Conservation (phyloP, 2,113 vertebrate species). For the Ochotona princeps region DNA sequence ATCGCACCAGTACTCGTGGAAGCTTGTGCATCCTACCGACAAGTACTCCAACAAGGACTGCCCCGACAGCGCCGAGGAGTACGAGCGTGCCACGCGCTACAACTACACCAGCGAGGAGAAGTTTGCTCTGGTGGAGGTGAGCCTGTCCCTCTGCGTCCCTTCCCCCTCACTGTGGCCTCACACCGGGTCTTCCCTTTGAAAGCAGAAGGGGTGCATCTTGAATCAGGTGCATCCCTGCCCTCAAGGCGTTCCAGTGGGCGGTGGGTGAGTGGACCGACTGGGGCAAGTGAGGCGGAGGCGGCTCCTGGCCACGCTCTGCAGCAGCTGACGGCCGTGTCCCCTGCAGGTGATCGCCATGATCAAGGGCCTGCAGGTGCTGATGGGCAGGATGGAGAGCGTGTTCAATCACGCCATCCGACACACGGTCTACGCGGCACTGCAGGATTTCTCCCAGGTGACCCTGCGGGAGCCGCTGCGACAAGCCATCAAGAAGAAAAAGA, state of each 20-base stretch:
- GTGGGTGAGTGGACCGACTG: not conserved
- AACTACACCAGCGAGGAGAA: constrained; percentile 95
- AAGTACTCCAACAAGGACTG: constrained; percentile 96
- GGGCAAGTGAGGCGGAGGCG: too few species aligned
- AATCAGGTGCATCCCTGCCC: not conserved
- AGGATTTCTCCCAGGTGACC: constrained; percentile 92
- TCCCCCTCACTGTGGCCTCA: fast-evolving
- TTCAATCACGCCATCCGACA: constrained; percentile 94
- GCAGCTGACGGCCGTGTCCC: not conserved
- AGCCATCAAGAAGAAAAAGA: constrained; percentile 95
- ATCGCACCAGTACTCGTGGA: constrained; percentile 91
- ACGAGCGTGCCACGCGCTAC: constrained; percentile 93
- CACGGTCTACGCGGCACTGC: constrained; percentile 92
- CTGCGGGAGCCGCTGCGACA: constrained; percentile 92
- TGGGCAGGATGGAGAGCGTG: constrained; percentile 95
- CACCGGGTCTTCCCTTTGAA: not conserved
- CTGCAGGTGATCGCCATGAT: constrained; percentile 94
- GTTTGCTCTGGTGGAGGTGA: constrained; percentile 93
- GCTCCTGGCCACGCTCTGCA: too few species aligned
- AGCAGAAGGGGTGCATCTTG: not conserved
- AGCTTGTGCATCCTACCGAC: constrained; percentile 93
- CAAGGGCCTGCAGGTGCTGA: constrained; percentile 93
- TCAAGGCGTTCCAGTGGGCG: not conserved
- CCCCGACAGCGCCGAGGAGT: constrained; percentile 93
- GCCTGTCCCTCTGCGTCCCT: not conserved